These are phyloP conservation scores for Pachyramphus minor DNA, from an alignment of 2,113 vertebrate species.

Conservation along the genomic window DNA sequence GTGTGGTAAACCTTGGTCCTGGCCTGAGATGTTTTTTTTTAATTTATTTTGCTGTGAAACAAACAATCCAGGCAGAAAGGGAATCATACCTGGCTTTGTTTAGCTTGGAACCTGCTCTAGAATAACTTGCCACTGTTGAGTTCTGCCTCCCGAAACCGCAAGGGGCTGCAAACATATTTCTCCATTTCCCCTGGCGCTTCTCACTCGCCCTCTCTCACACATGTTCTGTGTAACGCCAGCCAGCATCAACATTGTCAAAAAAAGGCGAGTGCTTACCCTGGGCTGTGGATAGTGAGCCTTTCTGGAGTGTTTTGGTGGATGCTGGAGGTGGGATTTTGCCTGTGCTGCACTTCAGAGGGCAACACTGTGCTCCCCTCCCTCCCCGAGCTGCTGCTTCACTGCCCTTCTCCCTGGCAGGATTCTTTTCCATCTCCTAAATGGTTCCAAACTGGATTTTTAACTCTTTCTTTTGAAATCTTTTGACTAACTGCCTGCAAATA, in stretches of 20 bases:
- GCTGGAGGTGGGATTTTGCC: neutral
- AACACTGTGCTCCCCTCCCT: neutral
- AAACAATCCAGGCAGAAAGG: neutral
- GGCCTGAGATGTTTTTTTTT: neutral
- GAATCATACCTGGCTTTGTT: neutral
- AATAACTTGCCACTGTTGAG: constrained; percentile 1
- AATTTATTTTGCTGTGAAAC: neutral
- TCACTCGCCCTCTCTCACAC: neutral
- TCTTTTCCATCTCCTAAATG: neutral
- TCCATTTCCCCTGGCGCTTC: neutral
- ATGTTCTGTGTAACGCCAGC: neutral
- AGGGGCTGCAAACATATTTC: neutral
- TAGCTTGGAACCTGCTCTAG: constrained; percentile 13
- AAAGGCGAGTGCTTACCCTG: neutral
- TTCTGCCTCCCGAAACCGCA: neutral
- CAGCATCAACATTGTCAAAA: neutral
- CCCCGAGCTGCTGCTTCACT: neutral
- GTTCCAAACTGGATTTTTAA: neutral
- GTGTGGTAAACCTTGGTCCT: neutral
- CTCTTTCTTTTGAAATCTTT: neutral
- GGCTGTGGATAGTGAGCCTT: fast-evolving
- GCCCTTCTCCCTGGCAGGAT: neutral
- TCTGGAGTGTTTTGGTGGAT: fast-evolving
- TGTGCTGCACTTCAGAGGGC: neutral
- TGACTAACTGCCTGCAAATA: fast-evolving